Conservation (phyloP, 1,140 invertebrate genomes). For the Musca vetustissima region DNA sequence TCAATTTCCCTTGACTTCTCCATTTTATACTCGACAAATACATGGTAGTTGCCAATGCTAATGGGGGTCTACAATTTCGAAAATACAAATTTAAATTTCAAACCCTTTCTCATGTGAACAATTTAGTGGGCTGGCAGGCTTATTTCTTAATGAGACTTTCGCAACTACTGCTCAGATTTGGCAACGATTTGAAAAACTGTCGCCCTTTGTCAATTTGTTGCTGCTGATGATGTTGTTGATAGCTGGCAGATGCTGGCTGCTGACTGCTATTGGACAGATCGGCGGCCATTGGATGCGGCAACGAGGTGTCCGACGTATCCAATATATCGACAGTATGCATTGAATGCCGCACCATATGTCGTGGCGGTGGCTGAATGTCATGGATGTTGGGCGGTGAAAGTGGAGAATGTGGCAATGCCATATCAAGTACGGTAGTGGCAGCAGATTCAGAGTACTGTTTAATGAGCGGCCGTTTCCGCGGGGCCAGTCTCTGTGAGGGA, state of each 20-base stretch:
- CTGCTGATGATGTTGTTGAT: constrained; percentile 28
- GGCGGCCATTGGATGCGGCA: neutral
- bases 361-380: constrained; percentile 33
- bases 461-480: constrained; percentile 22
- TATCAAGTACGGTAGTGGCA: constrained; percentile 40
- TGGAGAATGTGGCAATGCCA: constrained; percentile 46
- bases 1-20: too few species aligned
- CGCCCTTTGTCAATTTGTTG: constrained; percentile 39
- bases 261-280: neutral
- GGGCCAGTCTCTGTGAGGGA: constrained; percentile 5
- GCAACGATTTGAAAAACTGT: constrained; percentile 62
- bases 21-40: too few species aligned
- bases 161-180: constrained; percentile 67
- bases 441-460: constrained; percentile 27
- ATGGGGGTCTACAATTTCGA: too few species aligned
- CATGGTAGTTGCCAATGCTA: too few species aligned
- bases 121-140: neutral
- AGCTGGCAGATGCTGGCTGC: neutral
- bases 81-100: too few species aligned
- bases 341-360: constrained; percentile 38
- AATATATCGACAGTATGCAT: constrained; percentile 39
- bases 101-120: too few species aligned
- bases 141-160: constrained; percentile 57
- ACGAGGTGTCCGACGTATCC: neutral
- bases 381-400: constrained; percentile 47